These are phyloP conservation scores for Gorilla gorilla DNA, from an alignment of 2,113 vertebrate species.

Conservation along the genomic window DNA sequence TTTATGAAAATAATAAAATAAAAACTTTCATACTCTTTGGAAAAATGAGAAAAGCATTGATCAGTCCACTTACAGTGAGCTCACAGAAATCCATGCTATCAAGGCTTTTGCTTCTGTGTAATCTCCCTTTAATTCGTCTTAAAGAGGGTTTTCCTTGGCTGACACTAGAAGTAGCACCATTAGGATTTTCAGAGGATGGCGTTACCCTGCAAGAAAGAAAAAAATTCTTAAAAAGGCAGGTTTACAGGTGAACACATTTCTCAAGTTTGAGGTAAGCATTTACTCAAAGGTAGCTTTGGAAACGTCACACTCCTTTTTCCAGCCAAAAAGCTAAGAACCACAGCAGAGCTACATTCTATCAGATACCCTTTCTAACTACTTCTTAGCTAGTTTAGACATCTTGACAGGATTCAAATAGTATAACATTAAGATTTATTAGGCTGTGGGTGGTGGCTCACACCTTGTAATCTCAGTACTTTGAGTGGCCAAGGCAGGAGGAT, in stretches of 20 bases:
- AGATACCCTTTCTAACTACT: neutral
- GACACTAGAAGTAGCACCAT: slow-evolving; percentile 91
- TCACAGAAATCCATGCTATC: slow-evolving; percentile 96
- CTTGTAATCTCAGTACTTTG: too few relatives aligned
- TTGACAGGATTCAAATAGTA: neutral
- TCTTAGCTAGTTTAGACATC: neutral
- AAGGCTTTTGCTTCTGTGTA: slow-evolving; percentile 96
- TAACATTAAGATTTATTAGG: neutral
- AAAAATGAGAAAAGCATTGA: neutral
- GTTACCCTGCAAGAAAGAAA: slow-evolving; percentile 88
- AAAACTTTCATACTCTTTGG: neutral
- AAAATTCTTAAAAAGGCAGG: slow-evolving; percentile 41
- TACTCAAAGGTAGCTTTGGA: neutral
- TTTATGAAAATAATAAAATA: neutral
- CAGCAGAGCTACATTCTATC: neutral
- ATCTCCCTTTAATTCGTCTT: slow-evolving; percentile 96
- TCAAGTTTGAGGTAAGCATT: neutral
- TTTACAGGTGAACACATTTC: slow-evolving; percentile 63
- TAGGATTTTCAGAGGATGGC: slow-evolving; percentile 92
- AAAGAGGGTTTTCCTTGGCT: slow-evolving; percentile 96
- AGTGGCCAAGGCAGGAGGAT: too few relatives aligned
- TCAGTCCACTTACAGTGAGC: slow-evolving; percentile 91
- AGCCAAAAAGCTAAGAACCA: neutral
- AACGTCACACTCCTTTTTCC: neutral
- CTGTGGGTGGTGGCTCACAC: too few relatives aligned